Conservation (phyloP, 2,888 invertebrate genomes). For the Micoletzkya japonica region DNA sequence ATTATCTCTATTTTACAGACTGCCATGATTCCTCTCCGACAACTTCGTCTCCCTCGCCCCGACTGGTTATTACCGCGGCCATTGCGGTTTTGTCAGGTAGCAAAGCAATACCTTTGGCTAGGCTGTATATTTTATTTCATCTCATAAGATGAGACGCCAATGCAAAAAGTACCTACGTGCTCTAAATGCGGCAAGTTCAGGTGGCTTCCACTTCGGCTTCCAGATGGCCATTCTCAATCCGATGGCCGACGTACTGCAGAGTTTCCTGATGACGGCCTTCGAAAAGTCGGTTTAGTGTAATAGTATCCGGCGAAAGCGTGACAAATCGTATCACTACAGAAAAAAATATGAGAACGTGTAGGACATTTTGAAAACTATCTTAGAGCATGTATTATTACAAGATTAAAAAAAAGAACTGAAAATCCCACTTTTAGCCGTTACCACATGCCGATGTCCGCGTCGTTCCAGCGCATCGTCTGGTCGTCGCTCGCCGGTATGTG, state of each 20-base stretch:
- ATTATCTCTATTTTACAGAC: too few species aligned
- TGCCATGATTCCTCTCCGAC: background rate
- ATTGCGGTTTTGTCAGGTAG: slow-evolving; percentile 13
- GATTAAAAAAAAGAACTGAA: background rate
- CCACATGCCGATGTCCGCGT: slow-evolving; percentile 19
- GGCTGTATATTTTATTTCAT: too few species aligned
- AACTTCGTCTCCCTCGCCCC: slow-evolving; percentile 2
- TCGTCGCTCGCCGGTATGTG: slow-evolving; percentile 7
- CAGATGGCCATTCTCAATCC: slow-evolving; percentile 56
- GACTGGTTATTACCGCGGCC: slow-evolving; percentile 11
- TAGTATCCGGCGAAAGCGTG: background rate
- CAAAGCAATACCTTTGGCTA: too few species aligned
- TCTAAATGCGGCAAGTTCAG: too few species aligned
- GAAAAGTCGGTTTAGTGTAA: slow-evolving; percentile 28
- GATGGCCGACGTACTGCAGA: slow-evolving; percentile 48
- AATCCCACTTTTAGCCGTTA: slow-evolving; percentile 4
- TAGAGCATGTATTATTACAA: background rate
- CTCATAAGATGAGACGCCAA: too few species aligned
- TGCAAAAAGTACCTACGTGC: too few species aligned
- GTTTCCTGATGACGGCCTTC: slow-evolving; percentile 41
- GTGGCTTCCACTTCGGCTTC: slow-evolving; percentile 57
- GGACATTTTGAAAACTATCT: background rate
- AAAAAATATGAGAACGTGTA: background rate
- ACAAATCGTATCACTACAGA: background rate
- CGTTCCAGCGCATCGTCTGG: slow-evolving; percentile 14